Evolutionary conservation across 1,140 invertebrate species (phyloP).

Genomic region (Anthonomus grandis): DNA sequence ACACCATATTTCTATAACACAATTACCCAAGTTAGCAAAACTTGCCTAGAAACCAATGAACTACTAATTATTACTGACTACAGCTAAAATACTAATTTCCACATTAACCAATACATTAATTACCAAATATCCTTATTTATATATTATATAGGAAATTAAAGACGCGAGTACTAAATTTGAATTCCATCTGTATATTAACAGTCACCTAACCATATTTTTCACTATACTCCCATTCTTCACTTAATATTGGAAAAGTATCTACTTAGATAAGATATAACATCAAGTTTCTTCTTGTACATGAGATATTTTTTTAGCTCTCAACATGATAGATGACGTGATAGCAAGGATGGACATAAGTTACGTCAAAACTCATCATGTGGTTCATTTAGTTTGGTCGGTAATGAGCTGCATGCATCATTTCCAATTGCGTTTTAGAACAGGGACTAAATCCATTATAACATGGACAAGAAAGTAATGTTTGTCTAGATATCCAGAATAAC

Average conservation of each 20-base stretch:
- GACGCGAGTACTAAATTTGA: too few species aligned
- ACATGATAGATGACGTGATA: constrained; percentile 33
- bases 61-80: too few species aligned
- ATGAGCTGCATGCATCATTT: constrained; percentile 40
- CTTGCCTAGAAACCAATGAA: too few species aligned
- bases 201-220: too few species aligned
- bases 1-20: too few species aligned
- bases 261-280: background rate
- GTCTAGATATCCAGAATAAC: background rate
- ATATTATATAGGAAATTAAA: too few species aligned
- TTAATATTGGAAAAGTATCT: background rate
- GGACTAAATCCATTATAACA: constrained; percentile 11
- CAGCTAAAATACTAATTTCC: too few species aligned
- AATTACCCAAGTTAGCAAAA: too few species aligned
- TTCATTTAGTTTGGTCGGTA: constrained; percentile 34
- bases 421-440: constrained; percentile 28
- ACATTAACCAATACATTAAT: too few species aligned
- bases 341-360: constrained; percentile 20
- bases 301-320: constrained; percentile 22
- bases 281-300: background rate
- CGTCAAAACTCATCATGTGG: constrained; percentile 30
- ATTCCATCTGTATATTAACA: too few species aligned
- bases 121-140: too few species aligned
- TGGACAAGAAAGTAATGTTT: constrained; percentile 29
- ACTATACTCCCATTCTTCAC: background rate